Base-by-base conservation (phyloP, 2,113 vertebrate genomes). In the Melanerpes aurifrons region DNA sequence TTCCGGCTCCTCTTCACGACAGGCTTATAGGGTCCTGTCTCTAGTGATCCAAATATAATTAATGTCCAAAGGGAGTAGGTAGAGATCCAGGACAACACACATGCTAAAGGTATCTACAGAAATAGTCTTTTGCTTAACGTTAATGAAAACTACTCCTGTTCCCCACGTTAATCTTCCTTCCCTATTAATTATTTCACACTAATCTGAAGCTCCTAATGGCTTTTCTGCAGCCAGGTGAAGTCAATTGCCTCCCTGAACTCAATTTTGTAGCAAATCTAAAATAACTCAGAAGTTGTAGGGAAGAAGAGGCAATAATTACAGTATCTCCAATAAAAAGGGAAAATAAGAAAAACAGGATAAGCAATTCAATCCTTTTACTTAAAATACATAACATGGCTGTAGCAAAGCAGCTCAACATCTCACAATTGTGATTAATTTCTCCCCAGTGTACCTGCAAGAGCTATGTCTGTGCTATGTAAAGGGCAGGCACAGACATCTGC, bases 171-270 rank as follows among this genome's bases (percentile, higher is more conserved):
- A 95, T 92, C 69, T 89, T 83, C 69, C n/a, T 71, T 87, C 37
- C 85, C 64, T 75, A 81, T 91, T 95, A 93, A 94, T 92, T 93
- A 94, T 82, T 92, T 95, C 89, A 95, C 82, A 93, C 79, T 86
- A 91, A 95, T 96, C 61, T 95, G 87, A 83, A 94, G 69, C 28
- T 87, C 68, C 79, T 95, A 91, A 87, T 91, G 89, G 91, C 84
- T 96, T 89, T 86, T 91, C 91, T 93, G 57, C 75, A 95, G 87
- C 61, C 91, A 86, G 91, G 89, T 96, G 89, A 93, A 96, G 82
- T 86, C 82, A 87, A 74, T 77, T 86, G 72, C 61, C 43, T 94
- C 32, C 48, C 35, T 87, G 78, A 92, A 89, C 79, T 83, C 56
- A 77, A 85, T 76, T 80, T 77, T 58, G 32, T 37, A 77, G 61